Evolutionary conservation across 2,113 vertebrate species (phyloP), one percentile per base, ranked within the genome.

Genomic region (Tetraodon nigroviridis): DNA sequence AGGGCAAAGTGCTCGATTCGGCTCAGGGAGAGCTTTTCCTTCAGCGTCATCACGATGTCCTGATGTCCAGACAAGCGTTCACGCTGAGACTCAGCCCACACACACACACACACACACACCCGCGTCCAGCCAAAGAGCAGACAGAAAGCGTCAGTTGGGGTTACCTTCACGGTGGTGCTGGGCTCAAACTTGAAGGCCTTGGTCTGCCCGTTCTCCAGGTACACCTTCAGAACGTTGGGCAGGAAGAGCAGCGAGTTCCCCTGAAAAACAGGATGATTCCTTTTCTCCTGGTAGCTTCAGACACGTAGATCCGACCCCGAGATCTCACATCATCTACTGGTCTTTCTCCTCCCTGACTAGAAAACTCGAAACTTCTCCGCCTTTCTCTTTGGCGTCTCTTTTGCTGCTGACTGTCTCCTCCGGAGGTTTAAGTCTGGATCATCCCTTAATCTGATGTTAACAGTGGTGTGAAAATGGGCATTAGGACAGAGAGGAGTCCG

Each of bases 131-230:
- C 32, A 32, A 32, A 6, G 8, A 7, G 8, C 5, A 10, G 8
- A 32, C 5, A 32, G 5, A 32, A 32, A 6, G 29, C 5, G 8
- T 37, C 32, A 1, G 32, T 11, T 1, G 10, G 10, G 32, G 3
- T 4, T 92, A 98, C 96, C 95, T 99, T 99, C 52, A 97, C 96
- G 2, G 95, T 97, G 56, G 97, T 99, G 86, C 78, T 92, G 1
- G 81, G 85, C 58, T 97, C 95, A 81, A 97, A 98, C 78, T 94
- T 94, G 84, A 99, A 99, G 16, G 97, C 97, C 86, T 99, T 99
- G 2, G 97, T 99, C 86, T 99, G 97, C 45, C 97, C 96, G 0
- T 99, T 99, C 87, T 99, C 97, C 86, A 99, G 85, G 77, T 98
- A 99, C 1, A 99, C 91, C 87, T 98, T 99, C 78, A 99, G 91